Evolutionary conservation across 2,797 vertebrate genomes (phyloP), one percentile per base, ranked within the genome.

Genomic region (Amblyraja radiata): DNA sequence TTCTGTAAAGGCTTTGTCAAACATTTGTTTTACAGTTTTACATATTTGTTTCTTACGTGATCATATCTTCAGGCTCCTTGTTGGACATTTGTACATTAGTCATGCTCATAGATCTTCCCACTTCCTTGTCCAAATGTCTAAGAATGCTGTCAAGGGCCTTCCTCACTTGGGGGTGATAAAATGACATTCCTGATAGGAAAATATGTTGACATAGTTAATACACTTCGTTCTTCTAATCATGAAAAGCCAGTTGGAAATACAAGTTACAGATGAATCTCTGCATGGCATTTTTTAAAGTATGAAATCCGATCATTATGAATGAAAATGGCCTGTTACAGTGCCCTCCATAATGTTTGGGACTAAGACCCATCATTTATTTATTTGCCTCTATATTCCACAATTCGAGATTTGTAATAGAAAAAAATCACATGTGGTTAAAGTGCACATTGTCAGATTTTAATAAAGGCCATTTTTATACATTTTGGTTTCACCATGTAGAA

Each of bases 1-100:
- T 61, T 13, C 61, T 74, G 54, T 93, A 25, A 80, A 93, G 18
- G 63, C 21, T 28, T 68, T 0, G 77, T 88, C 21, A 73, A 73
- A 28, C 23, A 11, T 80, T 9, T 0, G 65, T 90, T 54, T 0
- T 10, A 63, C 23, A 23, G 54, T 73, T 74, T 91, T 46, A 58
- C 13, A 23, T 54, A 14, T 83, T 88, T 16, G 21, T 71, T 95
- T 97, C 98, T 16, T 96, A 99, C 99, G 99, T 99, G 94, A 99
- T 99, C 99, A 99, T 99, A 94, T 99, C 99, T 96, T 99, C 99
- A 0, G 99, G 99, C 94, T 99, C 99, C 95, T 99, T 99, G 94
- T 99, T 99, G 93, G 98, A 99, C 98, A 99, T 99, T 96, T 99
- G 99, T 81, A 99, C 97, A 16, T 96, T 99, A 25, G 99, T 99